Evolutionary conservation across 2,888 invertebrate genomes (phyloP).

Genomic region (Leucophenga maculata): DNA sequence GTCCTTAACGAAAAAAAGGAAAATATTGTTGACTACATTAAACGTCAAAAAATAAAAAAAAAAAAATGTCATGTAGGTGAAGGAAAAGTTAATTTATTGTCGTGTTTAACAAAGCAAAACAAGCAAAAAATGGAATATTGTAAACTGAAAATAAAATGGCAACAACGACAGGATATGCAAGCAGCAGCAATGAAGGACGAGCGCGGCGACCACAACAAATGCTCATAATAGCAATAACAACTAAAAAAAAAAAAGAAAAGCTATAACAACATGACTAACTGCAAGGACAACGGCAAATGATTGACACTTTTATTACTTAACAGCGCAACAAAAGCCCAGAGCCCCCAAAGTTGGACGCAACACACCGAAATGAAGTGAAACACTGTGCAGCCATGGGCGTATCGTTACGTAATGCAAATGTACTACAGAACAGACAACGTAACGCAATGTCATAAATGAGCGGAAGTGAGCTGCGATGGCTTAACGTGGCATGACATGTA

Average conservation of each 20-base stretch:
- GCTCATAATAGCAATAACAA: neutral
- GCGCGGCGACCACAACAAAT: neutral
- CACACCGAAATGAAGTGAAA: too few species aligned
- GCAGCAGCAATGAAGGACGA: neutral
- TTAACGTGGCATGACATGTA: too few species aligned
- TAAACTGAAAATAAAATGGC: neutral
- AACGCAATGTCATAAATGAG: neutral
- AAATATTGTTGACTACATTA: slow-evolving; percentile 1
- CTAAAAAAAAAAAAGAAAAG: neutral
- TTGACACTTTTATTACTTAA: slow-evolving; percentile 23
- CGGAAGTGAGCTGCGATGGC: too few species aligned
- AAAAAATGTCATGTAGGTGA: neutral
- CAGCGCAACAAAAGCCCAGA: neutral
- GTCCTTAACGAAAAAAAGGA: too few species aligned
- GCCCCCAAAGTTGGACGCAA: neutral
- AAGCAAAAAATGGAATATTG: neutral
- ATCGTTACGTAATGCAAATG: too few species aligned
- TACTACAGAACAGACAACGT: neutral
- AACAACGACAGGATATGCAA: neutral
- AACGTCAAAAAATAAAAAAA: neutral
- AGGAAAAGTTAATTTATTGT: neutral
- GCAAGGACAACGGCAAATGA: slow-evolving; percentile 9
- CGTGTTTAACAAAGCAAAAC: slow-evolving; percentile 12
- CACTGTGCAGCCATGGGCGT: too few species aligned
- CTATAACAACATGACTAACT: neutral